Base-by-base conservation (phyloP, 2,113 vertebrate species). In the Colossoma macropomum region DNA sequence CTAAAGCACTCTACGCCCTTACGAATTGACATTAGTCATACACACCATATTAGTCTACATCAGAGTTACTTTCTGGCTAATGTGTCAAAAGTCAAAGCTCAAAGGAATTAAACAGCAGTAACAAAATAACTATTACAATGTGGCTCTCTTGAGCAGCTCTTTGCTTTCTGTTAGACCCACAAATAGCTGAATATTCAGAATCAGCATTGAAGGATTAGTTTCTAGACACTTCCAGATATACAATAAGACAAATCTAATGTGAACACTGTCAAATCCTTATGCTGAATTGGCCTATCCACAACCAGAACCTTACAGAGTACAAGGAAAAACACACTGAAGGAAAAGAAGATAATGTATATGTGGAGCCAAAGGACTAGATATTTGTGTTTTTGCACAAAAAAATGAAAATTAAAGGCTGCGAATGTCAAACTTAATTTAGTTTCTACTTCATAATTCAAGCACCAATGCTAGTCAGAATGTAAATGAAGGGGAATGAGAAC, bases 291-390 rank as follows among this genome's bases (percentile, higher is more conserved):
- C 6, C 16, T 32, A 56, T 32, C 50, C 34, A 66, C 23, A 74
- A 59, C 52, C 30, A 12, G 75, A 68, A 73, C 17, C 7, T 62
- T 27, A 79, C 25, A 34, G 80, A 60, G 78, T 23, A 72, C 41
- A 65, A 72, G 17, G 73, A 59, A 74, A 77, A 78, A 50, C 65
- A 38, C 12, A 66, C 12, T n/a, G 38, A 65, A 27, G 41, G 21
- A 12, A 52, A 56, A 45, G 5, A 59, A 23, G 19, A 25, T 9
- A 11, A 70, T 41, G 25, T 23, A 0, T 38, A 19, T 38, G 34
- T 23, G 5, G 32, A 70, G 16, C 23, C 9, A 34, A 71, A 71
- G 0, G 21, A 2, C 1, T 0, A 8, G 12, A 68, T 0, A 38
- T 10, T 66, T 9, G 16, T 32, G 17, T 34, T 68, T 32, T 32